Conservation (phyloP, 1,140 invertebrate species). For the Calycopis cecrops region DNA sequence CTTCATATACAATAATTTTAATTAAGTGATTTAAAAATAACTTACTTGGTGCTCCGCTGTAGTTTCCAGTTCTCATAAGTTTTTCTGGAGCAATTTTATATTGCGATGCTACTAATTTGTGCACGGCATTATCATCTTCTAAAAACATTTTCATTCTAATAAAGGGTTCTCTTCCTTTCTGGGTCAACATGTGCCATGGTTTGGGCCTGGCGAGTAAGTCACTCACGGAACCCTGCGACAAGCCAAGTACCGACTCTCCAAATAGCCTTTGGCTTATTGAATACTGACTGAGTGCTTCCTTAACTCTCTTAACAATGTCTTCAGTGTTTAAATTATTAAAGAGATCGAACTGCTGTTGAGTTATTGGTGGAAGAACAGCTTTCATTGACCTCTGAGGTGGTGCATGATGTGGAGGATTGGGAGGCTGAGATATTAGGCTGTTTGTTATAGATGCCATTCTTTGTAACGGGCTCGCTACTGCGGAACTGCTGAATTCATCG, state of each 20-base stretch:
- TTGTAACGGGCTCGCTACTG: slow-evolving; percentile 93
- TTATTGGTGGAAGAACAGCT: slow-evolving; percentile 97
- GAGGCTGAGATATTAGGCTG: slow-evolving; percentile 93
- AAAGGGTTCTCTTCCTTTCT: slow-evolving; percentile 97
- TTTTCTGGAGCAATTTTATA: slow-evolving; percentile 98
- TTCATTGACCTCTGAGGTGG: slow-evolving; percentile 91
- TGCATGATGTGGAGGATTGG: slow-evolving; percentile 87
- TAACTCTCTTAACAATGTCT: slow-evolving; percentile 97
- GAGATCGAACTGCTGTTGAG: slow-evolving; percentile 98
- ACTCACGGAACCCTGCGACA: slow-evolving; percentile 97
- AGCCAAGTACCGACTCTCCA: slow-evolving; percentile 96
- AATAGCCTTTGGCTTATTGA: slow-evolving; percentile 99
- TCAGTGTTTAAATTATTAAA: slow-evolving; percentile 99
- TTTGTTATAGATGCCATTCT: slow-evolving; percentile 99
- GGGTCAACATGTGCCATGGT: slow-evolving; percentile 98
- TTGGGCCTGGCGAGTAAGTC: slow-evolving; percentile 96
- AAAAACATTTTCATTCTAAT: slow-evolving; percentile 99
- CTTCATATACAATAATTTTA: not conserved
- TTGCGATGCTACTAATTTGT: slow-evolving; percentile 96
- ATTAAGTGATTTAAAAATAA: slow-evolving; percentile 30
- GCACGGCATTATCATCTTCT: slow-evolving; percentile 97
- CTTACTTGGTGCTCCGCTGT: slow-evolving; percentile 89
- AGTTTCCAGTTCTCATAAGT: slow-evolving; percentile 94
- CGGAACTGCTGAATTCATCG: slow-evolving; percentile 85
- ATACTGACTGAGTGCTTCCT: slow-evolving; percentile 98